Evolutionary conservation across 2,888 invertebrate genomes (phyloP).

Genomic region (Neoaliturus tenellus): DNA sequence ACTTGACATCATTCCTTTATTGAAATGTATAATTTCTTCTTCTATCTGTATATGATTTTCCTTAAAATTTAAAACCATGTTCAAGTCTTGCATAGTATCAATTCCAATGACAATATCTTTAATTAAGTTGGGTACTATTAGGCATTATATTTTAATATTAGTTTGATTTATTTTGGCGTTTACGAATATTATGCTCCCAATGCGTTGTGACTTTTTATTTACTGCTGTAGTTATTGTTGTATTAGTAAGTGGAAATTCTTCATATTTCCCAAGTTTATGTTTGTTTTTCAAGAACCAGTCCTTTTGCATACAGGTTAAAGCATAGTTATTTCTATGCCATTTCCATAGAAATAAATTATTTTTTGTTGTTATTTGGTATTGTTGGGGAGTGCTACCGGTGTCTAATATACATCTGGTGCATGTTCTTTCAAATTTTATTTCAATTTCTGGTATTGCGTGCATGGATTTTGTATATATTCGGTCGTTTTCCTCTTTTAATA

Average conservation of each 20-base stretch:
- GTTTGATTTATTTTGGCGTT: background rate
- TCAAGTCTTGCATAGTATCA: background rate
- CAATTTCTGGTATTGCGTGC: background rate
- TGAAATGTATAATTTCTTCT: background rate
- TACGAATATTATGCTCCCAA: background rate
- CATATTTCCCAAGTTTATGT: background rate
- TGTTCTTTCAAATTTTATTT: background rate
- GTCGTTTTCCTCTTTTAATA: background rate
- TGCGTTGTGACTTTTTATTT: background rate
- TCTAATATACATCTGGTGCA: background rate
- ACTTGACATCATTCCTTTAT: background rate
- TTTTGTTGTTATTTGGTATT: no score
- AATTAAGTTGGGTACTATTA: background rate
- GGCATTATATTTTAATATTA: background rate
- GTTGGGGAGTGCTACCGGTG: background rate
- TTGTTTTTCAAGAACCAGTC: slow-evolving; percentile 6
- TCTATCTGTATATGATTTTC: background rate
- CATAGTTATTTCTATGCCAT: no score
- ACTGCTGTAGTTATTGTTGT: background rate
- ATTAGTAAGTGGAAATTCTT: background rate
- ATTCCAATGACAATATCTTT: background rate
- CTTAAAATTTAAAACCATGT: background rate
- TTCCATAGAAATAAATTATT: no score
- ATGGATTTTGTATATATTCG: background rate
- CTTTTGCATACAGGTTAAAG: background rate